Conservation (phyloP, 1,140 invertebrate genomes). For the Pseudomyrmex concolor region DNA sequence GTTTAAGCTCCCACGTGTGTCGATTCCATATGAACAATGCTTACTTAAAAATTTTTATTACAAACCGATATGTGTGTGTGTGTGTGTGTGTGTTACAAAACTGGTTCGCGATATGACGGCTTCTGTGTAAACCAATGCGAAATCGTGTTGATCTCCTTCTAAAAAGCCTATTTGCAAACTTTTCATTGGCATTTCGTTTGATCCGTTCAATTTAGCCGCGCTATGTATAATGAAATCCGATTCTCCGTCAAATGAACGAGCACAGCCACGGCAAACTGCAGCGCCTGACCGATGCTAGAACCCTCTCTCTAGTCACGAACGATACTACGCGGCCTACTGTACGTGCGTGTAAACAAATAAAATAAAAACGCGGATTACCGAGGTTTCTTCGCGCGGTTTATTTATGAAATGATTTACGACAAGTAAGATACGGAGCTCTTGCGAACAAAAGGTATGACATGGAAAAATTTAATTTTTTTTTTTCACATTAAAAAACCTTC, state of each 20-base stretch:
- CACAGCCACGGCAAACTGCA: slow-evolving; percentile 53
- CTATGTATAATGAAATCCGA: slow-evolving; percentile 72
- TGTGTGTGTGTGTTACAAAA: slow-evolving; percentile 5
- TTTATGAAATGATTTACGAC: slow-evolving; percentile 25
- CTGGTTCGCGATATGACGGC: slow-evolving; percentile 44
- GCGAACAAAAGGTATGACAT: background rate
- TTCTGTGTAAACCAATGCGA: slow-evolving; percentile 55
- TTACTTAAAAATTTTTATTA: slow-evolving; percentile 19
- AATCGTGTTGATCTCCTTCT: slow-evolving; percentile 67
- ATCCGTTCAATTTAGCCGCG: slow-evolving; percentile 69
- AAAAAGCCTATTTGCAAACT: slow-evolving; percentile 62
- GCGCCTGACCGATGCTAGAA: slow-evolving; percentile 22
- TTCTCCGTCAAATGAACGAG: slow-evolving; percentile 57
- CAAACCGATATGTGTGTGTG: background rate
- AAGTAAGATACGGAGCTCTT: slow-evolving; percentile 9
- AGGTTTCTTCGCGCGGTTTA: slow-evolving; percentile 20
- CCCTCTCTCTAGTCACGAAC: slow-evolving; percentile 15
- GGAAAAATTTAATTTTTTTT: background rate
- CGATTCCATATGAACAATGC: no score
- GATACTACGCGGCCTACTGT: slow-evolving; percentile 20
- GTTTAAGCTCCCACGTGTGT: slow-evolving; percentile 39
- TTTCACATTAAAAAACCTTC: background rate
- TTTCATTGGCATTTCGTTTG: slow-evolving; percentile 69
- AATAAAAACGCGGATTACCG: slow-evolving; percentile 7
- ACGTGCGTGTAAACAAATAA: slow-evolving; percentile 12